phyloP scores from a whole-genome alignment of 2,888 invertebrate species.

The Drosophila pseudotalamancana region DNA sequence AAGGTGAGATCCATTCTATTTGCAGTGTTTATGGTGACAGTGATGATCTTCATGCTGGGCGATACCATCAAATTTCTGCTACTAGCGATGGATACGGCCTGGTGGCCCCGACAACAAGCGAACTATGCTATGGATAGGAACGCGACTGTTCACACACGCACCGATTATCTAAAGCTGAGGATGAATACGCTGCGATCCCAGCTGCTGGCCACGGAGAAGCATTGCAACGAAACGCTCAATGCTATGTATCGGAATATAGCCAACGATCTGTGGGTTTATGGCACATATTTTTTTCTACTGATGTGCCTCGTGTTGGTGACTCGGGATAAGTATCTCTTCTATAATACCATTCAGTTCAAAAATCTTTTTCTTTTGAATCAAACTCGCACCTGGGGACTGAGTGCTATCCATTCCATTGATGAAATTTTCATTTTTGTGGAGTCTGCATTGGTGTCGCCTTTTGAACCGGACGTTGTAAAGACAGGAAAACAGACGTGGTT shows the following conservation, averaged over 20 bases:
- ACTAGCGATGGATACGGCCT: slow-evolving; percentile 38
- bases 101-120: slow-evolving; percentile 36
- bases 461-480: slow-evolving; percentile 12
- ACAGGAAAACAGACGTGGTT: slow-evolving; percentile 50
- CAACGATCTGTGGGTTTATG: slow-evolving; percentile 71
- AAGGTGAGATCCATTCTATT: slow-evolving; percentile 58
- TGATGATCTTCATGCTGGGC: slow-evolving; percentile 51
- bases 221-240: slow-evolving; percentile 72
- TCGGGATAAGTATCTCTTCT: slow-evolving; percentile 57
- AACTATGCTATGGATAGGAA: background rate
- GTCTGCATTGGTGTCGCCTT: slow-evolving; percentile 53
- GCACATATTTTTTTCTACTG: slow-evolving; percentile 66
- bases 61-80: slow-evolving; percentile 58
- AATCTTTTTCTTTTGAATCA: slow-evolving; percentile 50
- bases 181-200: slow-evolving; percentile 58
- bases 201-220: slow-evolving; percentile 53
- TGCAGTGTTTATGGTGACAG: slow-evolving; percentile 31
- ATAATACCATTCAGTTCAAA: slow-evolving; percentile 60
- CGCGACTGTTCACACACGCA: slow-evolving; percentile 24
- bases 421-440: slow-evolving; percentile 68
- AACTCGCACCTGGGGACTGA: slow-evolving; percentile 30
- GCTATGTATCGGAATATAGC: slow-evolving; percentile 66
- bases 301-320: slow-evolving; percentile 62
- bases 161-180: slow-evolving; percentile 55
- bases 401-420: slow-evolving; percentile 8